Evolutionary conservation across 2,797 vertebrate genomes (phyloP).

Genomic region (Morelia viridis): DNA sequence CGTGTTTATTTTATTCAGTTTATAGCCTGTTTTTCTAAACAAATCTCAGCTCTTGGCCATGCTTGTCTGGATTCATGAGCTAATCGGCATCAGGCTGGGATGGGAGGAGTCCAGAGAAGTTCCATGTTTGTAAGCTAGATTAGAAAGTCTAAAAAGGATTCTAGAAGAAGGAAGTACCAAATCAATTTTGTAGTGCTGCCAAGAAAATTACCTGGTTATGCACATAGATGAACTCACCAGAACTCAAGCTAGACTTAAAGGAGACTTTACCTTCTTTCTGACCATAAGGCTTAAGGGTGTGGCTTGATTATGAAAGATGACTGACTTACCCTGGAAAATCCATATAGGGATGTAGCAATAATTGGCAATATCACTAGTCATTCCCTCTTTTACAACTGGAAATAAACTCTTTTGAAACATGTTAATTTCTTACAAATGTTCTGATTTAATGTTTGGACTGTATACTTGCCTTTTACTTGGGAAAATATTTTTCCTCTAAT

Average conservation of each 20-base stretch:
- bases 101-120: not conserved
- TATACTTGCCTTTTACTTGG: constrained; percentile 28
- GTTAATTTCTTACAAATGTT: constrained; percentile 30
- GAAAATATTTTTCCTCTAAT: constrained; percentile 52
- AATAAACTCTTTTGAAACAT: constrained; percentile 2
- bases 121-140: not conserved
- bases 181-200: not conserved
- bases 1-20: not conserved
- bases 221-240: not conserved
- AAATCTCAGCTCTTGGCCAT: not conserved
- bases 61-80: not conserved
- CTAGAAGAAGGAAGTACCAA: not conserved
- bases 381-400: too few species aligned
- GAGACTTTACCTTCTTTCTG: not conserved
- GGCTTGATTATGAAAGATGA: not conserved
- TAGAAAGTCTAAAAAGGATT: not conserved
- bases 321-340: not conserved
- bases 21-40: not conserved
- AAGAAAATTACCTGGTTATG: not conserved
- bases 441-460: constrained; percentile 51
- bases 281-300: not conserved
- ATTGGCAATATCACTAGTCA: too few species aligned
- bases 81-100: not conserved
- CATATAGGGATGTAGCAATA: not conserved
- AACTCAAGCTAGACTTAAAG: not conserved